Evolutionary conservation across 2,113 vertebrate species (phyloP).

Genomic region (Mormoops blainvillei): DNA sequence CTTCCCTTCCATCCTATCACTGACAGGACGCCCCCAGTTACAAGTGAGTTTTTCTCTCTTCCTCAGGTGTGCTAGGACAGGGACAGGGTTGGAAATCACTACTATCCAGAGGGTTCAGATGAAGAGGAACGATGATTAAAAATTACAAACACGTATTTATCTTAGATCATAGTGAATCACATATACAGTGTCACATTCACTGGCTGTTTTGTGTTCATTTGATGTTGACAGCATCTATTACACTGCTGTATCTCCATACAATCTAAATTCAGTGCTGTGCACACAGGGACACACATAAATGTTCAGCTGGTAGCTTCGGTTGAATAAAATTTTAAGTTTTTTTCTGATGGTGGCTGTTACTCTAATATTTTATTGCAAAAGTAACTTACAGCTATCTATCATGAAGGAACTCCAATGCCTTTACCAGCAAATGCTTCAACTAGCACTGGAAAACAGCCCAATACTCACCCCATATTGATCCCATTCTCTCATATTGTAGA

Average conservation of each 20-base stretch:
- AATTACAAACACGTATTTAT: not conserved
- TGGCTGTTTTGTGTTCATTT: not conserved
- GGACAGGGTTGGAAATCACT: too few species aligned
- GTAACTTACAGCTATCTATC: not conserved
- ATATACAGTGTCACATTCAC: not conserved
- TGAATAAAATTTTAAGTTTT: not conserved
- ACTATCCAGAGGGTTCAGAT: not conserved
- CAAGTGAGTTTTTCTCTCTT: not conserved
- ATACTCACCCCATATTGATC: not conserved
- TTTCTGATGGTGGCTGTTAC: not conserved
- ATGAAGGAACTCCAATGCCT: not conserved
- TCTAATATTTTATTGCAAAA: not conserved
- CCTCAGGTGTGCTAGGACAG: not conserved
- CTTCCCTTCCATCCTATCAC: not conserved
- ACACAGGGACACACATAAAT: not conserved
- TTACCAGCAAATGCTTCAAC: not conserved
- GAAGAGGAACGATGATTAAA: not conserved
- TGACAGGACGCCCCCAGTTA: not conserved
- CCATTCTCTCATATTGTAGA: not conserved
- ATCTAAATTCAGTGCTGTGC: not conserved
- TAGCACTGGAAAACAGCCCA: not conserved
- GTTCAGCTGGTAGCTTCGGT: not conserved
- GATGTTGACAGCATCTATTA: not conserved
- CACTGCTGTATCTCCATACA: not conserved
- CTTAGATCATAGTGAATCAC: not conserved